Base-by-base conservation (phyloP, 1,140 invertebrate genomes). In the Atta colombica region DNA sequence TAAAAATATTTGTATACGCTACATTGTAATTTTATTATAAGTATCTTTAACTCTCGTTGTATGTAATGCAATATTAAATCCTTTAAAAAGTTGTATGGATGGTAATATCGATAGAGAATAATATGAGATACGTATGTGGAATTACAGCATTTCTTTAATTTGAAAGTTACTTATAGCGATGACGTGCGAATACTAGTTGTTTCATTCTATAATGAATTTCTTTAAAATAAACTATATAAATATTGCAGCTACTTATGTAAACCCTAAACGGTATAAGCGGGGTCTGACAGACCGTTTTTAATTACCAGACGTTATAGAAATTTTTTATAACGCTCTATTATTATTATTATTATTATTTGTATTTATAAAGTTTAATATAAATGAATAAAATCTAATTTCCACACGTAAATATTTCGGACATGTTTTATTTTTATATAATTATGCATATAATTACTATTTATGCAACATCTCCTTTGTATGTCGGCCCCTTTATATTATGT, bases 341-440 rank as follows among this genome's bases (percentile, higher is more conserved):
- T 65, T 63, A 63, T 35, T 35, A 35, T 63, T 63, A 63, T 35
- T 68, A 68, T 68, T 68, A 68, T 68, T 84, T 75, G 80, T 84
- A 84, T 84, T 84, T 84, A 84, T 84, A 84, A 84, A 84, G 69
- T 84, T 74, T 84, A 84, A 63, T 84, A 84, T 74, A 84, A 74
- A 84, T 84, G 66, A 84, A 82, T 82, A 82, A 82, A 82, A 84
- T 61, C 80, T 84, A 75, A 84, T 84, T 84, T 84, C 60, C 69
- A 74, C 69, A 74, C 53, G 49, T 81, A 60, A 25, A 61, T 45
- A 45, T 61, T 35, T 61, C 80, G 16, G n/a, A 61, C 31, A 84
- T 61, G 21, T 51, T 45, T 51, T 49, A 78, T 66, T 66, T 78
- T 66, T 28, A 16, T 81, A 25, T 35, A 28, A 49, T 4, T 16